Evolutionary conservation across 2,888 invertebrate genomes (phyloP), one percentile per base, ranked within the genome.

Genomic region (Hoplodrina blanda): DNA sequence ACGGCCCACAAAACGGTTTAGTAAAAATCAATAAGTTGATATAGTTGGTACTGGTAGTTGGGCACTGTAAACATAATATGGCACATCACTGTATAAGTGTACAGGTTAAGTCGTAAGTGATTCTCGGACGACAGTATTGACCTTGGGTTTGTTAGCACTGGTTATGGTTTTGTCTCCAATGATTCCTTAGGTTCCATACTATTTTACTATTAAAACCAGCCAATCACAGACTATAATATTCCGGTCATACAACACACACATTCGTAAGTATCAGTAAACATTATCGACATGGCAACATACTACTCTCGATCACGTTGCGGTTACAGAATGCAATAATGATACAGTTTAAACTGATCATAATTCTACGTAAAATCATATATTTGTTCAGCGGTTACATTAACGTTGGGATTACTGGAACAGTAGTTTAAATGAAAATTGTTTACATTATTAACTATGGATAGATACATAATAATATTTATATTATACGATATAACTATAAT

Each of bases 281-380:
- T 64, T 41, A 83, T 70, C 56, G 49, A 64, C 46, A 50, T 33
- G 30, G 19, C 17, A 53, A 61, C 17, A 54, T 44, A 19, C 52
- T 44, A 19, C 54, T 52, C 46, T 77, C 52, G 66, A 69, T 69
- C 52, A 82, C 54, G 52, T 60, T 75, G 80, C 52, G 80, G 80
- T 60, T 68, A 44, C 73, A 41, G 63, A 77, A 76, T 57, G 44
- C 44, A 56, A 66, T 60, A 71, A 71, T 81, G 73, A 69, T 74
- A 63, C 59, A 66, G 65, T 82, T 82, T 60, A 53, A 79, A 54
- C 63, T 63, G 52, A 63, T 69, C 46, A 49, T 70, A 62, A 66
- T 79, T 60, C 41, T 62, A 49, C 60, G 4, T 44, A 44, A 44
- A 56, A 63, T 74, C 30, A 50, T 25, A 55, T 70, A 49, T 70